Conservation (phyloP, 1,140 invertebrate genomes). For the Helicoverpa zea region DNA sequence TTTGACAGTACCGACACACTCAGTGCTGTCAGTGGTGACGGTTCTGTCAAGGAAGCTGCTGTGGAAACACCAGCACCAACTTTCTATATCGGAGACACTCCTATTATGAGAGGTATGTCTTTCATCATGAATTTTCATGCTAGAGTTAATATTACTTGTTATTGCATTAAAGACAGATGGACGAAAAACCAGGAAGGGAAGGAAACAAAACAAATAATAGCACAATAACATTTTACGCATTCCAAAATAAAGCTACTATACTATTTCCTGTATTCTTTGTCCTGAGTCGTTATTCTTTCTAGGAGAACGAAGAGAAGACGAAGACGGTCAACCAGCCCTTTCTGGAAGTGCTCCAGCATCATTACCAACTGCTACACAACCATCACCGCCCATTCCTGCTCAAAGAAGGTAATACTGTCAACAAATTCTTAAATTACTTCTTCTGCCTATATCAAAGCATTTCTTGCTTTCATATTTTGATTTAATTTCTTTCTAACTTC, state of each 20-base stretch:
- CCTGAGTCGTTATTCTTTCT: too few species aligned
- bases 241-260: too few species aligned
- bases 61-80: conserved; percentile 80
- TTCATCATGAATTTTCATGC: too few species aligned
- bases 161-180: too few species aligned
- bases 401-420: conserved; percentile 74
- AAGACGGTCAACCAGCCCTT: conserved; percentile 68
- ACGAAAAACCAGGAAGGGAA: too few species aligned
- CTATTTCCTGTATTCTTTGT: too few species aligned
- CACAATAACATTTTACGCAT: too few species aligned
- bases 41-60: conserved; percentile 77
- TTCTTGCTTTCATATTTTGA: not conserved
- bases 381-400: conserved; percentile 77
- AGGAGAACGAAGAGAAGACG: conserved; percentile 71
- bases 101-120: conserved; percentile 80
- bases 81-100: conserved; percentile 85
- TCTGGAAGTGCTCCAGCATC: conserved; percentile 82
- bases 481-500: not conserved
- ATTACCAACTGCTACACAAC: conserved; percentile 72
- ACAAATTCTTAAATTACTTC: not conserved
- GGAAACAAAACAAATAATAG: too few species aligned
- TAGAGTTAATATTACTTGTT: too few species aligned
- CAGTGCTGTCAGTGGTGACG: conserved; percentile 80
- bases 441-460: not conserved
- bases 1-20: conserved; percentile 85